Evolutionary conservation across 2,888 invertebrate genomes (phyloP).

Genomic region (Choreutis nemorana): DNA sequence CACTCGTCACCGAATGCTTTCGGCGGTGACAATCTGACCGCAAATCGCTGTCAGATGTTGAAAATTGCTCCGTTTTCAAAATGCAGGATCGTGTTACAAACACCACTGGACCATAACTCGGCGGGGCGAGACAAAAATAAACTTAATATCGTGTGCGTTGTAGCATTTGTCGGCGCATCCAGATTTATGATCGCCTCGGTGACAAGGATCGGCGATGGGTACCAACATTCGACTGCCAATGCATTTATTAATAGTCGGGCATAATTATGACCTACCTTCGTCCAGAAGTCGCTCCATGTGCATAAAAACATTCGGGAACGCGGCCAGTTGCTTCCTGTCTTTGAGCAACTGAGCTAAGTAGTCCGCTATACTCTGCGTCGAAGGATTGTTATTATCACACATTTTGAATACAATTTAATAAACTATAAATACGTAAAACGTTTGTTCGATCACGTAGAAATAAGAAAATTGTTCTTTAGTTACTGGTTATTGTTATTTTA

Average conservation of each 20-base stretch:
- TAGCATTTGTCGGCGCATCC: slow-evolving; percentile 60
- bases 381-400: slow-evolving; percentile 70
- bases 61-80: slow-evolving; percentile 55
- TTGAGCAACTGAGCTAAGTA: slow-evolving; percentile 99
- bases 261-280: slow-evolving; percentile 82
- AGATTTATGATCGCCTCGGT: slow-evolving; percentile 50
- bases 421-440: slow-evolving; percentile 56
- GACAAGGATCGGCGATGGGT: slow-evolving; percentile 43
- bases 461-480: slow-evolving; percentile 57
- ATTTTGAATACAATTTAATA: slow-evolving; percentile 51
- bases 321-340: slow-evolving; percentile 99
- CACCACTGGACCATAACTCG: slow-evolving; percentile 64
- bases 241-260: slow-evolving; percentile 33
- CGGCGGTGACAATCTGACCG: slow-evolving; percentile 52
- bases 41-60: slow-evolving; percentile 48
- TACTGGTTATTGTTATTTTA: slow-evolving; percentile 59
- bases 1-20: slow-evolving; percentile 54
- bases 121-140: slow-evolving; percentile 64
- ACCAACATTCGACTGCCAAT: slow-evolving; percentile 19
- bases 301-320: slow-evolving; percentile 99
- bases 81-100: slow-evolving; percentile 61
- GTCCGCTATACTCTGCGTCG: slow-evolving; percentile 97
- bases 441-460: slow-evolving; percentile 48
- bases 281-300: slow-evolving; percentile 99
- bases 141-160: slow-evolving; percentile 63